Base-by-base conservation (phyloP, 2,113 vertebrate species). In the Proteles cristata region DNA sequence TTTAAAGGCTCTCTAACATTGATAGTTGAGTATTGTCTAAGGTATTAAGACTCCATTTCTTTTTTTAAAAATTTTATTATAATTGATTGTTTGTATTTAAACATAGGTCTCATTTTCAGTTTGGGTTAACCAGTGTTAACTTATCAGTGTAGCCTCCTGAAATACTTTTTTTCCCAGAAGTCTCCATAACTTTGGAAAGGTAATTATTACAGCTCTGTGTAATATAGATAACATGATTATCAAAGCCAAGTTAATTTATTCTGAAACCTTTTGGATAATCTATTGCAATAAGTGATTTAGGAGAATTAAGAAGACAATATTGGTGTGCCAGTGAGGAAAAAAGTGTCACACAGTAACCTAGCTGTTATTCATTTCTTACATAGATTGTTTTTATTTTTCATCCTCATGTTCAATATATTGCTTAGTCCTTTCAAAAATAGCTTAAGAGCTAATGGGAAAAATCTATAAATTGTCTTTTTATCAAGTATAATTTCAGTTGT, bases 331-430 rank as follows among this genome's bases (percentile, higher is more conserved):
- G 31, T 50, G 50, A 90, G 45, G 26, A 25, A 48, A 69, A 61
- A 76, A 45, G 12, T 77, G 66, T 68, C 39, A 68, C 53, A 90
- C 7, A 69, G 10, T 65, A 45, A 33, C 35, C 69, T 63, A 69
- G 33, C 31, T 25, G 16, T 68, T 8, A 43, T 48, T 85, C 50
- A 50, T 88, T 82, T 77, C 25, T 93, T 71, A 76, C 84, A 69
- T 86, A 25, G 7, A 80, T 79, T 92, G 23, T 26, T 93, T 92
- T 94, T 96, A 35, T 79, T 96, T 84, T 94, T 80, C 96, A 85
- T 65, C 10, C n/a, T 1, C 61, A 19, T 79, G 63, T 77, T 79
- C 31, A 79, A 11, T 80, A 43, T 77, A 31, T 89, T 80, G 25
- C 39, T 90, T 85, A 61, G 63, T 73, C 16, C 33, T 89, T 96